Evolutionary conservation across 2,113 vertebrate genomes (phyloP).

Genomic region (Mobula birostris): DNA sequence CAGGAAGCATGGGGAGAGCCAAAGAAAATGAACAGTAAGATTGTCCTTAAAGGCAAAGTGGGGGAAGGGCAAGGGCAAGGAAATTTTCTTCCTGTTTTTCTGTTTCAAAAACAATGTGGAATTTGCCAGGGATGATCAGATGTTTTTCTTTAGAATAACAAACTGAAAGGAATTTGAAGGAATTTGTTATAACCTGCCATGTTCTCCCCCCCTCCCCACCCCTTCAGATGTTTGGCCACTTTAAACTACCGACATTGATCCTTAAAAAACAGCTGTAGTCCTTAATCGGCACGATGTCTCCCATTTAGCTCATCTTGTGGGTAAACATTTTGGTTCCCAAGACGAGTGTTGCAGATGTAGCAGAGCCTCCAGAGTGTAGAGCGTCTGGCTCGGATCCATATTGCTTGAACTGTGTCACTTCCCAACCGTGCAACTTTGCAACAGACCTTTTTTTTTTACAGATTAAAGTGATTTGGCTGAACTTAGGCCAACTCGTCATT

Average conservation of each 20-base stretch:
- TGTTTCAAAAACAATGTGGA: constrained; percentile 8
- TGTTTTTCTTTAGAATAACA: constrained; percentile 7
- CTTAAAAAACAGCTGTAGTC: background rate
- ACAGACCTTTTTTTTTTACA: background rate
- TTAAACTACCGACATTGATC: background rate
- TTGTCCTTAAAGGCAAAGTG: constrained; percentile 20
- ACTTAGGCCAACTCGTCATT: background rate
- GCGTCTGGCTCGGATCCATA: background rate
- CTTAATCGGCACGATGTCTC: background rate
- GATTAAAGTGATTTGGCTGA: background rate
- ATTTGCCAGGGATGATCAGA: background rate
- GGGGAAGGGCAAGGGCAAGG: constrained; percentile 26
- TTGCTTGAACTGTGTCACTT: background rate
- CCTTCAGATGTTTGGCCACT: no score
- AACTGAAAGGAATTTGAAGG: background rate
- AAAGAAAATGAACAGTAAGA: constrained; percentile 15
- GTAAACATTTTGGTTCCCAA: background rate
- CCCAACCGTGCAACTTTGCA: background rate
- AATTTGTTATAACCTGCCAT: background rate
- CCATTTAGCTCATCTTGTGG: background rate
- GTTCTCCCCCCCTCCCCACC: background rate
- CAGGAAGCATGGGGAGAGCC: background rate
- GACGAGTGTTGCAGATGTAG: background rate
- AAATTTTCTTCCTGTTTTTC: constrained; percentile 35
- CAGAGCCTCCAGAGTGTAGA: background rate